Evolutionary conservation across 2,888 invertebrate species (phyloP), one percentile per base, ranked within the genome.

Genomic region (Megastigmus dorsalis): DNA sequence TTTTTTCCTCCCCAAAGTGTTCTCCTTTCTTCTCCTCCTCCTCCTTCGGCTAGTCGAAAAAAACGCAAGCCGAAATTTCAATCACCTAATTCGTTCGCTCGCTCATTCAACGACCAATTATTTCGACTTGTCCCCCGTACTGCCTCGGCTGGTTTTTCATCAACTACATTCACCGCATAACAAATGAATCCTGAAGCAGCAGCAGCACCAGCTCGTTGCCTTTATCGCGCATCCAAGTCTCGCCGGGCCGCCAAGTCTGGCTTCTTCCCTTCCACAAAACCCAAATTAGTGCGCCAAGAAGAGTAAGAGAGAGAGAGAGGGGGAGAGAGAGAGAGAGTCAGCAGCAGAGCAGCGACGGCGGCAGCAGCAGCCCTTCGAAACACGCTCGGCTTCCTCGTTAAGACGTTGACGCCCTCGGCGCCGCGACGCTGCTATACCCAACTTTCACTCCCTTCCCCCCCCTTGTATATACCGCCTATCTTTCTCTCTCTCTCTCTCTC

Each of bases 271-370:
- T n/a, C 55, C 20, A 75, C 81, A 79, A 82, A 82, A 84, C 81
- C 80, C 80, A 82, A 83, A 83, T 83, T 84, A 83, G 81, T 80
- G 80, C 79, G 75, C 71, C 66, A 30, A 66, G 54, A 45, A 15
- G 20, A 9, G 20, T 20, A 20, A 20, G 6, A 54, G 33, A 3
- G n/a, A n/a, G n/a, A n/a, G n/a, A n/a, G n/a, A n/a, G n/a, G n/a
- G n/a, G n/a, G n/a, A n/a, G n/a, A n/a, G n/a, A n/a, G n/a, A n/a
- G n/a, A n/a, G n/a, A n/a, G n/a, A n/a, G n/a, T n/a, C n/a, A n/a
- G n/a, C n/a, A n/a, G n/a, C n/a, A n/a, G n/a, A n/a, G n/a, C n/a
- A n/a, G n/a, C n/a, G n/a, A n/a, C n/a, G n/a, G n/a, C n/a, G n/a
- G n/a, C n/a, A n/a, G n/a, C n/a, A n/a, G n/a, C n/a, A n/a, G n/a